Evolutionary conservation across 2,113 vertebrate genomes (phyloP), one percentile per base, ranked within the genome.

Genomic region (Eidolon helvum): DNA sequence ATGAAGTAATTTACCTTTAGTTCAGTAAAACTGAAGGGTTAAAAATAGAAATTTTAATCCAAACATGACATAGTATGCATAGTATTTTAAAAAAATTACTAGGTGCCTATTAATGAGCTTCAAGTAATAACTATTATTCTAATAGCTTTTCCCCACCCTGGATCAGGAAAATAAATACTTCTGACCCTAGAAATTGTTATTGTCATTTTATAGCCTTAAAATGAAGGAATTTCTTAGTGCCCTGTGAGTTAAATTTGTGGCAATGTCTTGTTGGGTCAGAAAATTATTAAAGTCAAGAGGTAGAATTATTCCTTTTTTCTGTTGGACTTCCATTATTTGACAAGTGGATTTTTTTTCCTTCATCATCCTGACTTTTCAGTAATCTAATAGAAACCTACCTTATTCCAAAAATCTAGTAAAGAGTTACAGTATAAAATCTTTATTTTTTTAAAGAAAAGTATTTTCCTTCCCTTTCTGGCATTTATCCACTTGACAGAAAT

Each of bases 1-100:
- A 78, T 48, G 40, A 38, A 87, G 38, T 57, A 66, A 43, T 65
- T 96, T 28, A 55, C 5, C 26, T n/a, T 65, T 69, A 75, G 22
- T 85, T 86, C 33, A 80, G 28, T 61, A 85, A 92, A 57, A 53
- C 40, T 43, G 3, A 69, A 77, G 28, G 38, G 45, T 80, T 86
- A n/a, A 69, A 91, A 66, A 61, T 21, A 63, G 28, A 24, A 43
- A 9, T 87, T 96, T 96, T 75, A 86, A 88, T 87, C 12, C 50
- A 69, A 87, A 53, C 35, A 10, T 14, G 30, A 45, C 3, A 21
- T 59, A 57, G 26, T 10, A 57, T 61, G 0, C 7, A 24, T 45
- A 22, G 12, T 48, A 43, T 61, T 61, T 87, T 53, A 1, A 43
- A 75, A 48, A 77, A 95, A 24, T 43, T 55, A 35, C 18, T 30